Evolutionary conservation across 2,797 vertebrate species (phyloP), one percentile per base, ranked within the genome.

Genomic region (Anguilla pacifica): DNA sequence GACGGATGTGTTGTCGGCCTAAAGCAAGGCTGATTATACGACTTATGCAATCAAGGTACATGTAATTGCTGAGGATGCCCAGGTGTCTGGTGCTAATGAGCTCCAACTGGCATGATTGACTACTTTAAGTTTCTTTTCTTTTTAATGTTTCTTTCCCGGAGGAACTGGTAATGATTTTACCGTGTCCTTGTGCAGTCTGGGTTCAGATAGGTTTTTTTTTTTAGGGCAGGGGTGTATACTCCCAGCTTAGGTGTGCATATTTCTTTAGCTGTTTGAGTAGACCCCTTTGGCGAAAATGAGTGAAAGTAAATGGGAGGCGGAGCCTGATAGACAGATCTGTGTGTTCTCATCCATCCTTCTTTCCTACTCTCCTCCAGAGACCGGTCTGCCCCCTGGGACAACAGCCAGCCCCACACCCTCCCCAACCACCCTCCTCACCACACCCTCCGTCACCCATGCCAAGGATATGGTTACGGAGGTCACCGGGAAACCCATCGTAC

Each of bases 311-410:
- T 83, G 79, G 13, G 64, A 86, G 35, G 74, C 35, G 35, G 64
- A 1, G 90, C 90, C 91, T 89, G 90, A 89, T 89, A 89, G 92
- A 25, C 96, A 95, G 95, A 94, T 93, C 92, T 96, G 96, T 96
- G 93, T 94, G 92, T 95, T 93, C 94, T 95, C 95, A 94, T 89
- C 95, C 96, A 96, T 96, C 96, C 95, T 96, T 96, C 95, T 95
- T 96, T 93, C 94, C 94, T 95, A 90, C 94, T 92, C 10, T 92
- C 93, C 92, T 91, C 85, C 96, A 99, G 98, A 98, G 94, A 94
- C 95, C 92, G 93, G 96, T 91, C 90, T 87, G 17, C 91, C 92
- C 57, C 83, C 92, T 35, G 92, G 94, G 89, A 89, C 91, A 72
- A 94, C 95, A 0, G 93, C 94, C 77, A 92, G 94, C 89, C 96